Evolutionary conservation across 1,140 invertebrate species (phyloP), one percentile per base, ranked within the genome.

Genomic region (Eueides isabella): DNA sequence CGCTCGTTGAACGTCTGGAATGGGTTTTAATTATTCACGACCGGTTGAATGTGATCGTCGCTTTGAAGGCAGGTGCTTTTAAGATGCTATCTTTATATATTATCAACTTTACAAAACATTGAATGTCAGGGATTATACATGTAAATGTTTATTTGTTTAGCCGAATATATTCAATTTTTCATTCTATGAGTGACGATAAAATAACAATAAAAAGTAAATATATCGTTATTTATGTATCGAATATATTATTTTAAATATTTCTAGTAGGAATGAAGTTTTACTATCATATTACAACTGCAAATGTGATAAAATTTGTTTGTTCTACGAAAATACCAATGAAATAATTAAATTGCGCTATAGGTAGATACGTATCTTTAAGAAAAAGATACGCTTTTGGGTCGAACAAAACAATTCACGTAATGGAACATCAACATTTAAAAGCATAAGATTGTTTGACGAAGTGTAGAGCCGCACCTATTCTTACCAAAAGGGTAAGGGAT

Each of bases 11-110:
- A 55, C 48, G 48, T 55, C 26, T 12, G 48, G n/a, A 26, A 55
- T 55, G 26, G 23, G 48, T 29, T 44, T 67, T 44, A 4, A 28
- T 67, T 26, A 38, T 26, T 44, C 35, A 16, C 2, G 26, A 38
- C 26, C 64, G 64, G 23, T 66, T 35, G 31, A 31, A 35, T 65
- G 30, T 38, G 64, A 6, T 19, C 64, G 64, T 65, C 19, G 30
- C 48, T 19, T 26, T 55, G 19, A 23, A 23, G 26, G 35, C 19
- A 12, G 4, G 23, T 55, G 48, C 26, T 38, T 55, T 55, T 19
- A 23, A 55, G n/a, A 55, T 23, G 19, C 16, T 4, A 23, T 26
- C 44, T 55, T 55, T 55, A 11, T 55, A 55, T 55, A 55, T 26
- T 55, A n/a, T 14, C n/a, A n/a, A n/a, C 6, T 55, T 55, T 26